Conservation (phyloP, 1,140 invertebrate species). For the Brachionus rotundiformis region DNA sequence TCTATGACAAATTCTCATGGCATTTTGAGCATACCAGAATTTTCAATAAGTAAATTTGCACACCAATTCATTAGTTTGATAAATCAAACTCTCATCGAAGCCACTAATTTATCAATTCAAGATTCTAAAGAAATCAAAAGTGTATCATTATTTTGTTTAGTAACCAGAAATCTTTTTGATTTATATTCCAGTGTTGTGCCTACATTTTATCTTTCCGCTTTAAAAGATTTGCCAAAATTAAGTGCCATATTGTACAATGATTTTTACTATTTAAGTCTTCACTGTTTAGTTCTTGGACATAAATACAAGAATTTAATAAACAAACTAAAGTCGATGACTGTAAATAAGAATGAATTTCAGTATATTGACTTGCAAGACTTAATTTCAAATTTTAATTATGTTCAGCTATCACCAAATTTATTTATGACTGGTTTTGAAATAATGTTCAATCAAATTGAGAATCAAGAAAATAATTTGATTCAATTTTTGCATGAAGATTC, state of each 20-base stretch:
- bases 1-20: not conserved
- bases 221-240: slow-evolving; percentile 18
- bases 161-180: slow-evolving; percentile 28
- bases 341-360: not conserved
- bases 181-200: slow-evolving; percentile 25
- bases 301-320: slow-evolving; percentile 29
- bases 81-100: slow-evolving; percentile 22
- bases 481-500: slow-evolving; percentile 32
- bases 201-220: not conserved
- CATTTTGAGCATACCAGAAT: slow-evolving; percentile 15
- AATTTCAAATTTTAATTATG: slow-evolving; percentile 30
- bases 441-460: slow-evolving; percentile 12
- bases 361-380: slow-evolving; percentile 33
- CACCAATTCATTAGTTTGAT: not conserved
- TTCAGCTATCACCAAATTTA: slow-evolving; percentile 12
- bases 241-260: slow-evolving; percentile 46
- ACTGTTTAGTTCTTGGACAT: slow-evolving; percentile 2
- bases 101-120: not conserved
- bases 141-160: slow-evolving; percentile 33
- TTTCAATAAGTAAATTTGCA: not conserved
- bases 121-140: not conserved
- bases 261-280: slow-evolving; percentile 29
- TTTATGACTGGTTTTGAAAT: slow-evolving; percentile 10
- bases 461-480: slow-evolving; percentile 39
- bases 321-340: not conserved